phyloP scores from a whole-genome alignment of 1,140 invertebrate genomes.

The Lasaia peninsularis region DNA sequence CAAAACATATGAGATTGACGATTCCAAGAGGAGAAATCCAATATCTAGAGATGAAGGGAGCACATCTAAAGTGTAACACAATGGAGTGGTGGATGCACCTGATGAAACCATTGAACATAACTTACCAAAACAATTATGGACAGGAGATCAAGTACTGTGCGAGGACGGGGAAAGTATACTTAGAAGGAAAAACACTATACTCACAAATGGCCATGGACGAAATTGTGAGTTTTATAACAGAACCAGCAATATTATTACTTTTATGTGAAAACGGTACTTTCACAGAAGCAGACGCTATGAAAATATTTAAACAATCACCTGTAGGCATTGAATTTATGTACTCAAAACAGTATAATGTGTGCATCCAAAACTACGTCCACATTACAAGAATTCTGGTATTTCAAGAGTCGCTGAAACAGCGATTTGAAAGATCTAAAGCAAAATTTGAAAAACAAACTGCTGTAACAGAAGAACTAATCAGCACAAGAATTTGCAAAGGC shows the following conservation, averaged over 20 bases:
- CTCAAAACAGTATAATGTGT: constrained; percentile 14
- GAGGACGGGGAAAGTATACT: constrained; percentile 1
- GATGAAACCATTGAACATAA: constrained; percentile 9
- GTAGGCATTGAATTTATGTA: constrained; percentile 19
- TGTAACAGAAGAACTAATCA: background rate
- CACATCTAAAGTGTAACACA: constrained; percentile 7
- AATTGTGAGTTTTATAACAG: background rate
- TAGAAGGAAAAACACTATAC: background rate
- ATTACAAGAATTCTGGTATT: constrained; percentile 38
- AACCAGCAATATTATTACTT: constrained; percentile 1
- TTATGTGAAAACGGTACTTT: constrained; percentile 22
- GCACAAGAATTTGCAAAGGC: constrained; percentile 18
- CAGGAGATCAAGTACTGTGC: constrained; percentile 7
- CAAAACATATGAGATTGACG: constrained; percentile 13
- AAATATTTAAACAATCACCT: constrained; percentile 17
- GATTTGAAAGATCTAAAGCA: constrained; percentile 22
- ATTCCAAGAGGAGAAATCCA: constrained; percentile 23
- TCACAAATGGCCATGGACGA: background rate
- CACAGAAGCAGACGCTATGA: constrained; percentile 23
- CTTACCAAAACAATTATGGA: background rate
- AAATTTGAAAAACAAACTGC: constrained; percentile 11
- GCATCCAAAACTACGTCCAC: constrained; percentile 15
- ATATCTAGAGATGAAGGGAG: constrained; percentile 22
- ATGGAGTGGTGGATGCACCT: constrained; percentile 18
- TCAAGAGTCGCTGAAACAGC: constrained; percentile 31